Evolutionary conservation across 2,797 vertebrate species (phyloP).

Genomic region (Pteropus rufus): DNA sequence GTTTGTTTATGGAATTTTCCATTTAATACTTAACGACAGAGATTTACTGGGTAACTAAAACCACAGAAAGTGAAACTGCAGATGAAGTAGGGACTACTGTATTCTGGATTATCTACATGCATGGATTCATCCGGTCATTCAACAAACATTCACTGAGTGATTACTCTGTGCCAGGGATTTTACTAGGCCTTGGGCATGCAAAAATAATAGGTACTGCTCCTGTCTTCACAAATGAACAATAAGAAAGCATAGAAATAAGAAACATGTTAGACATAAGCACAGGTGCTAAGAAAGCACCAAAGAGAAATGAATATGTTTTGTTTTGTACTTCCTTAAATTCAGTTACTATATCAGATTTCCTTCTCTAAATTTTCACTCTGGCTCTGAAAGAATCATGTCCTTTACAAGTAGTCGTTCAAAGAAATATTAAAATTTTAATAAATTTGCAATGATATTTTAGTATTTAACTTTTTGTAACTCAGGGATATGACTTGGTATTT

Average conservation of each 20-base stretch:
- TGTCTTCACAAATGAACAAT: neutral
- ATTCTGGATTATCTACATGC: neutral
- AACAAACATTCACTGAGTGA: neutral
- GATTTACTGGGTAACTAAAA: neutral
- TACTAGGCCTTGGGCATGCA: neutral
- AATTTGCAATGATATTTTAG: slow-evolving; percentile 10
- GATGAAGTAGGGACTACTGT: neutral
- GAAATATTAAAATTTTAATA: neutral
- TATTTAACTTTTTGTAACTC: slow-evolving; percentile 19
- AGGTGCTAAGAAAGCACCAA: neutral
- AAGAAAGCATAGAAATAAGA: neutral
- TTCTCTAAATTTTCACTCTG: neutral
- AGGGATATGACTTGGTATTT: neutral
- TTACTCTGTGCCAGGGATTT: neutral
- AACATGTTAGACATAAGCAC: neutral
- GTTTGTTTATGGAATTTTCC: neutral
- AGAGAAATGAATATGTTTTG: neutral
- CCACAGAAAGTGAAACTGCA: neutral
- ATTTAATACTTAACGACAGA: neutral
- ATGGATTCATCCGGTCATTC: neutral
- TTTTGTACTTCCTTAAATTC: neutral
- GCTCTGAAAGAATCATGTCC: neutral
- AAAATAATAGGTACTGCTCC: neutral
- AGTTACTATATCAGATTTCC: neutral
- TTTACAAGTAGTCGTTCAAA: neutral